phyloP scores from a whole-genome alignment of 2,888 invertebrate species.

The Fissipunctia ypsillon region DNA sequence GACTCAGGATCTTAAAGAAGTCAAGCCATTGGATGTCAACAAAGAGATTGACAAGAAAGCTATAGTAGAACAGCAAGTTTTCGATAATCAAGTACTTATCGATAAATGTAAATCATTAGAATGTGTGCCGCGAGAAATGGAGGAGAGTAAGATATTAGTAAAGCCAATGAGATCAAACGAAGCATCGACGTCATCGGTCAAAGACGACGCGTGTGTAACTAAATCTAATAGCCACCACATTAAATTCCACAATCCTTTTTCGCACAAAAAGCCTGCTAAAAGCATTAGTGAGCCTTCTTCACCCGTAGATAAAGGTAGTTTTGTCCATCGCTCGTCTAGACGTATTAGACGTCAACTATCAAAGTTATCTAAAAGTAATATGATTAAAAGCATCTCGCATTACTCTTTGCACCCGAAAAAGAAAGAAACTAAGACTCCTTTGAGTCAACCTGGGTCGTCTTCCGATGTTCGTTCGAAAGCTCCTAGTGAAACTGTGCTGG shows the following conservation, averaged over 20 bases:
- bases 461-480: conserved; percentile 84
- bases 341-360: conserved; percentile 84
- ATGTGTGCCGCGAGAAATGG: conserved; percentile 51
- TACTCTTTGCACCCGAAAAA: conserved; percentile 85
- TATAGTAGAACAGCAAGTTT: conserved; percentile 58
- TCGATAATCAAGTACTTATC: conserved; percentile 59
- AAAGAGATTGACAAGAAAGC: conserved; percentile 54
- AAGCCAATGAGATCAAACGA: conserved; percentile 61
- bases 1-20: conserved; percentile 64
- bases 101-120: conserved; percentile 66
- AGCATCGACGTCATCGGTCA: conserved; percentile 67
- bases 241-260: conserved; percentile 86
- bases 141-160: conserved; percentile 48
- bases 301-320: conserved; percentile 84
- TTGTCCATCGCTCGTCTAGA: conserved; percentile 86
- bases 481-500: conserved; percentile 88
- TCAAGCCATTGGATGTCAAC: conserved; percentile 43
- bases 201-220: conserved; percentile 78
- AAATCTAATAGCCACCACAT: conserved; percentile 78
- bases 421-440: conserved; percentile 78
- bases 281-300: conserved; percentile 87
- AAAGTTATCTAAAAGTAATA: conserved; percentile 84
- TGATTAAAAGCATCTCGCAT: conserved; percentile 88
- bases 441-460: conserved; percentile 83
- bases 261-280: conserved; percentile 82